Evolutionary conservation across 1,140 invertebrate genomes (phyloP), one percentile per base, ranked within the genome.

Genomic region (Cydia amplana): DNA sequence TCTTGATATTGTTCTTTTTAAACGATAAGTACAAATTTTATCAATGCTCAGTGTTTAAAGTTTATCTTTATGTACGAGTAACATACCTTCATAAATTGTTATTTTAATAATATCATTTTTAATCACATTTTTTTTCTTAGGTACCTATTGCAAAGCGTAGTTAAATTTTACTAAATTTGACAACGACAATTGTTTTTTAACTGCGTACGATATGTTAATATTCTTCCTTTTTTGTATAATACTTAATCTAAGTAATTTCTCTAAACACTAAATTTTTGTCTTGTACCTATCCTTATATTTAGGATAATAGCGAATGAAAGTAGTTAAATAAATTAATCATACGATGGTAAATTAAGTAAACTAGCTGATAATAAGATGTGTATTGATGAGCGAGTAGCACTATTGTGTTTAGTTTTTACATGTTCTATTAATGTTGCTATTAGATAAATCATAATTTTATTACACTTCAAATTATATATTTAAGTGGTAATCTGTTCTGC

Each of bases 331-430:
- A 80, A 78, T 40, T 78, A 64, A 73, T 67, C 46, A 76, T 77
- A 80, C 63, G 72, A 76, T 79, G 77, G 79, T 82, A 76, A 78
- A 78, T 79, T 79, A 80, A 70, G 65, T 36, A 79, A 74, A 74
- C 25, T 75, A 78, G 67, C 18, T 32, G 70, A 51, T 64, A 78
- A 55, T 73, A 70, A 77, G 77, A 78, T 65, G 74, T 75, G 74
- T 81, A 81, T 82, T 74, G 75, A 74, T 74, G 82, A 80, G 83
- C 77, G 82, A 80, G 85, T 87, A 85, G 86, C 85, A 87, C 86
- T 83, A 72, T 72, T 74, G 49, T 79, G 2, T 40, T 74, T 40
- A n/a, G 18, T 43, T 51, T 23, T 49, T 55, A 67, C 78, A 78
- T 67, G 20, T 76, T 81, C 77, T 78, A 76, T 77, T 77, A 72